phyloP scores from a whole-genome alignment of 2,797 vertebrate genomes.

The Aselliscus stoliczkanus region DNA sequence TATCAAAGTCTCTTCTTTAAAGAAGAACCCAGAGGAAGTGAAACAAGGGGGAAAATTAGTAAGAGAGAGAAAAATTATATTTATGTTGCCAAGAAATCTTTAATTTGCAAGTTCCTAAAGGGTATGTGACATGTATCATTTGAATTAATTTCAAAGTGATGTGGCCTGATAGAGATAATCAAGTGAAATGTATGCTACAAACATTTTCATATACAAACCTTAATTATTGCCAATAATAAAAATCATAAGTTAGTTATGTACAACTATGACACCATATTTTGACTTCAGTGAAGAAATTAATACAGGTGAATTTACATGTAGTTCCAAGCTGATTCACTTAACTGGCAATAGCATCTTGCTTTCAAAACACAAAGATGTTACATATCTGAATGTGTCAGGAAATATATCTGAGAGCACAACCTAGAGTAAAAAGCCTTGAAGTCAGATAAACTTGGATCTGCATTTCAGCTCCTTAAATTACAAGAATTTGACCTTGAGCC shows the following conservation, averaged over 20 bases:
- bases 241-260: not conserved
- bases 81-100: not conserved
- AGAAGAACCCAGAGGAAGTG: not conserved
- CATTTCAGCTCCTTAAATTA: not conserved
- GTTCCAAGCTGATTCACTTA: not conserved
- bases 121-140: not conserved
- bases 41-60: not conserved
- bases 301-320: not conserved
- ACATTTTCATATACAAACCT: not conserved
- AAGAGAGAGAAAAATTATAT: not conserved
- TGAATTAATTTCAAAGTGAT: slow-evolving; percentile 5
- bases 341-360: not conserved
- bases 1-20: slow-evolving; percentile 25
- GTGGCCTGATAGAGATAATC: not conserved
- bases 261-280: not conserved
- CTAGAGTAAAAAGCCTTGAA: not conserved
- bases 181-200: not conserved
- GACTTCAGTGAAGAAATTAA: not conserved
- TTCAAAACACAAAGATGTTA: not conserved
- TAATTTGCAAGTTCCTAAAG: not conserved
- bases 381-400: not conserved
- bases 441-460: not conserved
- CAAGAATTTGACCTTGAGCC: not conserved
- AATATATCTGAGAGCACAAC: not conserved
- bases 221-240: not conserved